phyloP scores from a whole-genome alignment of 2,797 vertebrate species.

The Ctenosaura bakeri region DNA sequence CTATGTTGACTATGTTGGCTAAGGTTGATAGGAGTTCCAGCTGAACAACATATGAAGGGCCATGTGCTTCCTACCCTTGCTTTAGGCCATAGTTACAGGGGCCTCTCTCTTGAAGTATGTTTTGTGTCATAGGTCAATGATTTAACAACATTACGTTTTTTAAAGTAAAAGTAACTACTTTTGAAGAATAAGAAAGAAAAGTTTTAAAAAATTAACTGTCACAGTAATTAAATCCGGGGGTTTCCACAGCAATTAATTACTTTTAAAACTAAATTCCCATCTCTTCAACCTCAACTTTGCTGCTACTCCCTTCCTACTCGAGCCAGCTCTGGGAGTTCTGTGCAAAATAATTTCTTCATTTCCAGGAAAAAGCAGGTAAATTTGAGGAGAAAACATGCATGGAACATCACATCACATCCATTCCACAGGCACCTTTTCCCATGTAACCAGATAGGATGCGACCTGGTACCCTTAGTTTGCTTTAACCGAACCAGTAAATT shows the following conservation, averaged over 20 bases:
- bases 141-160: too few relatives aligned
- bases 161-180: too few relatives aligned
- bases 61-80: not conserved
- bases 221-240: too few relatives aligned
- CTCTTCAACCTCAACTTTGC: not conserved
- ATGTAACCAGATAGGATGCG: not conserved
- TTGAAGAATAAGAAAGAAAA: too few relatives aligned
- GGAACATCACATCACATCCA: not conserved
- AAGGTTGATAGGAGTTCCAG: too few relatives aligned
- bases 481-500: not conserved
- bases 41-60: too few relatives aligned
- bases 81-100: not conserved
- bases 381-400: not conserved
- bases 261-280: too few relatives aligned
- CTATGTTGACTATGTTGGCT: too few relatives aligned
- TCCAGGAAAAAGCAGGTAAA: not conserved
- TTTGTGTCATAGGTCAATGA: too few relatives aligned
- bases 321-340: not conserved
- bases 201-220: too few relatives aligned
- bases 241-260: too few relatives aligned
- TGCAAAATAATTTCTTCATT: not conserved
- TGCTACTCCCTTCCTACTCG: not conserved
- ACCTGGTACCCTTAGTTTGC: not conserved
- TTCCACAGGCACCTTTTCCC: not conserved
- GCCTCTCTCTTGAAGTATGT: too few relatives aligned